Evolutionary conservation across 2,888 invertebrate species (phyloP).

Genomic region (Blera fallax): DNA sequence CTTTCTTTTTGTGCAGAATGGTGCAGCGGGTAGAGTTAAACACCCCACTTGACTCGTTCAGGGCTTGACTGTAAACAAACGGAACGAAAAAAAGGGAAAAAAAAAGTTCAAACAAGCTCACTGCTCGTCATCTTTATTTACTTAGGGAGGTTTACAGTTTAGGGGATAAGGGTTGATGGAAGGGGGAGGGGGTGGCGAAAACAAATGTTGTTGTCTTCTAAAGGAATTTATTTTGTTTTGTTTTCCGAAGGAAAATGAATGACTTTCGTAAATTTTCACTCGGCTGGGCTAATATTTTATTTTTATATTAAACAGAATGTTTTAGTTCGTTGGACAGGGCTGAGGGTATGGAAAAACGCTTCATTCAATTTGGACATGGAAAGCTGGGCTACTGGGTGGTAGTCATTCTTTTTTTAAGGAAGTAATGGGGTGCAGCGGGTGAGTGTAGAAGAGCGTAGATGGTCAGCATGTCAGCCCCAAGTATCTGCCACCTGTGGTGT

Average conservation of each 20-base stretch:
- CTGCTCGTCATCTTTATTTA: slow-evolving; percentile 46
- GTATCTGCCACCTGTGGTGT: too few relatives aligned
- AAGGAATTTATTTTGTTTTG: not conserved
- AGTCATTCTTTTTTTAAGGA: too few relatives aligned
- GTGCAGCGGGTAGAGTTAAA: slow-evolving; percentile 12
- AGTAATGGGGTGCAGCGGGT: too few relatives aligned
- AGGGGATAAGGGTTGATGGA: not conserved
- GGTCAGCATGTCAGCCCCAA: too few relatives aligned
- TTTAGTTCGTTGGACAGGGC: not conserved
- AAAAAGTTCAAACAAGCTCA: slow-evolving; percentile 24
- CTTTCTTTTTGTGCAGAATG: not conserved
- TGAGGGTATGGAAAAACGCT: not conserved
- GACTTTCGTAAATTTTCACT: slow-evolving; percentile 27
- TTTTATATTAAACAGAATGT: not conserved
- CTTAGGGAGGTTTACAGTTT: slow-evolving; percentile 24
- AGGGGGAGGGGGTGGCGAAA: too few relatives aligned
- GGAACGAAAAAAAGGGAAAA: not conserved
- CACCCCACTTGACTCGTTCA: slow-evolving; percentile 29
- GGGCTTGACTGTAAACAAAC: not conserved
- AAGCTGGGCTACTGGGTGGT: not conserved
- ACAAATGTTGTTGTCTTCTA: not conserved
- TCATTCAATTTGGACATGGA: not conserved
- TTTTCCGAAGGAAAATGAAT: slow-evolving; percentile 5
- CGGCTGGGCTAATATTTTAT: not conserved
- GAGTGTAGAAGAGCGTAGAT: too few relatives aligned